Base-by-base conservation (phyloP, 2,113 vertebrate genomes). In the Cyanoderma ruficeps region DNA sequence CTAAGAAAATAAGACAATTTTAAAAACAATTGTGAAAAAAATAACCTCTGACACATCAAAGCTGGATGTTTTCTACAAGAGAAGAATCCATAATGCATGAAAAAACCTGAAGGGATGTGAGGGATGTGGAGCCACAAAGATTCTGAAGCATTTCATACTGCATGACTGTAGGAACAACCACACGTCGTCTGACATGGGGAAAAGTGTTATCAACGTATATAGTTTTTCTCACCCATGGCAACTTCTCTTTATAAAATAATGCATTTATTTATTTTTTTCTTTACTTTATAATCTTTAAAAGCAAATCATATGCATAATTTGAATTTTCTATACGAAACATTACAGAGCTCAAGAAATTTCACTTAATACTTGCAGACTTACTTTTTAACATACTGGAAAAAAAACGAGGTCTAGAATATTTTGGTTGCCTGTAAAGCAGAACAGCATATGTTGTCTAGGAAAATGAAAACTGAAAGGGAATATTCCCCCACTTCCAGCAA, bases 31-130 rank as follows among this genome's bases (percentile, higher is more conserved):
- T 80, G 53, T 60, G 47, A 64, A 90, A 94, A 90, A 84, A 76
- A 63, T 83, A 71, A 72, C 78, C 61, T 56, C 86, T 95, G 86
- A 83, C 80, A 89, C 74, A 92, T 92, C 80, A 93, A 96, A 96
- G 77, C 31, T 91, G 42, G 67, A 59, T 67, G 46, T 87, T 96
- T 97, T 91, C 56, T 18, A 76, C 42, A 69, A 75, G n/a, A 77
- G 27, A 72, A 90, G 80, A 91, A 90, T 90, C 71, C 49, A 52
- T 88, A 87, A 82, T 93, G 39, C 68, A 93, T 81, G 64, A 23
- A 75, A 64, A 89, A 87, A 95, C 30, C 35, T 67, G 74, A 94
- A 81, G 47, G 28, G 28, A 35, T 81, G 28, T 52, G n/a, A 35
- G 1, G 5, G 28, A 53, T 74, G 33, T 71, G 24, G n/a, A 42